Evolutionary conservation across 2,888 invertebrate species (phyloP).

Genomic region (Reticulitermes lucifugus): DNA sequence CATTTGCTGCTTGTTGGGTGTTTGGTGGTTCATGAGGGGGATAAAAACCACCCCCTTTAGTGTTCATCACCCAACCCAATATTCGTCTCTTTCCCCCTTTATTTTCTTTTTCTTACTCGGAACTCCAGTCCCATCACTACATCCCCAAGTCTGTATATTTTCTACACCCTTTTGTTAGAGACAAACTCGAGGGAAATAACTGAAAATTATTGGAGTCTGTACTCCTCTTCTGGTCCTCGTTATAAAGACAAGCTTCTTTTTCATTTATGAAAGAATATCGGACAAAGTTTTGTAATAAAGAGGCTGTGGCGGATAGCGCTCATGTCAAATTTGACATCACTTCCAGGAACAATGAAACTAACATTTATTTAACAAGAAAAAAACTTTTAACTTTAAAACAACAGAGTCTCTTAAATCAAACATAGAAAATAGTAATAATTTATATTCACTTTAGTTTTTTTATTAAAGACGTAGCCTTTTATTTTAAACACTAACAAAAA

Average conservation of each 20-base stretch:
- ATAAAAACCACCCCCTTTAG: no score
- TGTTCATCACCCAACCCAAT: constrained; percentile 8
- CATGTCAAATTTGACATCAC: not conserved
- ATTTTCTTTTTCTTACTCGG: not conserved
- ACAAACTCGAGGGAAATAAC: constrained; percentile 17
- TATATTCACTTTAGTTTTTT: not conserved
- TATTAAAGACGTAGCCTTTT: not conserved
- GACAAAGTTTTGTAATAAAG: not conserved
- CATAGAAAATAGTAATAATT: not conserved
- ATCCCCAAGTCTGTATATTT: not conserved
- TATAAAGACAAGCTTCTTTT: not conserved
- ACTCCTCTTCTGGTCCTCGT: not conserved
- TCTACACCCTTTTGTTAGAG: not conserved
- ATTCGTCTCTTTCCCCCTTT: not conserved
- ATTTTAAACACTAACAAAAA: no score
- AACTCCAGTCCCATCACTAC: not conserved
- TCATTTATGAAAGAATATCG: not conserved
- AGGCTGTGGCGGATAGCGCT: not conserved
- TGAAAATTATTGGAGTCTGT: not conserved
- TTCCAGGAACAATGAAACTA: not conserved
- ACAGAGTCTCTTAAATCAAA: not conserved
- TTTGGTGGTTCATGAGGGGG: no score
- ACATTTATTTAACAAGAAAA: not conserved
- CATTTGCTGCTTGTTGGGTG: no score
- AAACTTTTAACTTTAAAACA: not conserved